A percentile compares a stretch with the other conserved stretches of the same genome.
These are phyloP conservation scores for Cinclus cinclus DNA, from an alignment of 2,113 vertebrate genomes.

Conservation along the genomic window DNA sequence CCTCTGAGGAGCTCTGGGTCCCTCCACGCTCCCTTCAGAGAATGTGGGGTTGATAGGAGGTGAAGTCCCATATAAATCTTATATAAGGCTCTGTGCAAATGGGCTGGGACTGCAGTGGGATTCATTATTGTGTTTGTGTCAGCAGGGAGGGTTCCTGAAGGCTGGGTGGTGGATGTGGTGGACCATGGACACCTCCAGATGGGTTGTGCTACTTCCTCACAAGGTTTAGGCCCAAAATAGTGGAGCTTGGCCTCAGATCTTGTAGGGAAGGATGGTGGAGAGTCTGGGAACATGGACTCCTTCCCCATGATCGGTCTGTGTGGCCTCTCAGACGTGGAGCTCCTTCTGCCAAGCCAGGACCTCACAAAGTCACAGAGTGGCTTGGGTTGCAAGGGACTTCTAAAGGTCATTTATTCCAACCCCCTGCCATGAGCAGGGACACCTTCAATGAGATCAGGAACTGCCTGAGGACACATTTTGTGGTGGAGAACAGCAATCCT, in stretches of 20 bases:
- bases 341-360: not conserved
- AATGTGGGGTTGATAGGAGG: not conserved
- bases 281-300: not conserved
- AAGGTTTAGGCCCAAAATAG: not conserved
- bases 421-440: not conserved
- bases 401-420: not conserved
- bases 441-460: rapidly evolving
- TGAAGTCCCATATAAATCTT: not conserved
- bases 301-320: not conserved
- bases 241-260: not conserved
- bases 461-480: not conserved
- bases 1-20: not conserved
- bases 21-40: not conserved
- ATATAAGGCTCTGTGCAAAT: not conserved
- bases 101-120: not conserved
- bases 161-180: too few relatives aligned
- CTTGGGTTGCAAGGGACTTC: not conserved
- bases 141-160: not conserved
- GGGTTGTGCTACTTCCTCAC: rapidly evolving
- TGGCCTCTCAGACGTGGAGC: not conserved
- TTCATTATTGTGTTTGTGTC: not conserved
- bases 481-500: not conserved
- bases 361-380: not conserved
- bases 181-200: not conserved
- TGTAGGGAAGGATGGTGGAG: not conserved